Evolutionary conservation across 2,888 invertebrate species (phyloP).

Genomic region (Euspilapteryx auroguttella): DNA sequence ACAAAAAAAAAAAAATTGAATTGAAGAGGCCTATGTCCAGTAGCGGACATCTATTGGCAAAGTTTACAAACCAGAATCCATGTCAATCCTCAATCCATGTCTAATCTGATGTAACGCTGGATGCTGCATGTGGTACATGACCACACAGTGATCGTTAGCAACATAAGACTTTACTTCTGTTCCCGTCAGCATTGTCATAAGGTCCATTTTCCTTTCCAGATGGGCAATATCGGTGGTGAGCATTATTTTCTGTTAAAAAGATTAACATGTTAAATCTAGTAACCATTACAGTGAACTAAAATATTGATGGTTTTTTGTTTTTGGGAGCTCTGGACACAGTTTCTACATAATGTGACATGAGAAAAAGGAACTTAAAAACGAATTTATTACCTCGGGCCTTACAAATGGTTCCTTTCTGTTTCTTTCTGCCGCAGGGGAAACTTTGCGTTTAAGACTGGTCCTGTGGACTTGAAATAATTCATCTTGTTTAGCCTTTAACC

Average conservation of each 20-base stretch:
- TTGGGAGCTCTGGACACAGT: background rate
- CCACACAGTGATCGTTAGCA: conserved; percentile 26
- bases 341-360: background rate
- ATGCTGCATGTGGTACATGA: conserved; percentile 39
- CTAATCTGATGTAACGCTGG: conserved; percentile 17
- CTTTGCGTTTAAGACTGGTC: conserved; percentile 19
- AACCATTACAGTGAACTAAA: too few relatives aligned
- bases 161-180: conserved; percentile 37
- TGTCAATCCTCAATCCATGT: conserved; percentile 34
- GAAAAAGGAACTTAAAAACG: background rate
- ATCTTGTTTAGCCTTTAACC: conserved; percentile 23
- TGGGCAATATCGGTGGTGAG: conserved; percentile 20
- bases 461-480: conserved; percentile 32
- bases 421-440: conserved; percentile 12
- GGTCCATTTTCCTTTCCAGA: conserved; percentile 19
- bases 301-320: background rate
- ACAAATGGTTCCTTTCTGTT: conserved; percentile 19
- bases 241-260: conserved; percentile 25
- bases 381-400: conserved; percentile 23
- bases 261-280: too few relatives aligned
- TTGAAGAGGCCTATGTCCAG: too few relatives aligned
- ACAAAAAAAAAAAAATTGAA: too few relatives aligned
- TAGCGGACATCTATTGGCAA: too few relatives aligned
- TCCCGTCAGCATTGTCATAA: conserved; percentile 30
- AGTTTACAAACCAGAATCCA: conserved; percentile 31